Base-by-base conservation (phyloP, 2,797 vertebrate genomes). In the Nannoperca australis region DNA sequence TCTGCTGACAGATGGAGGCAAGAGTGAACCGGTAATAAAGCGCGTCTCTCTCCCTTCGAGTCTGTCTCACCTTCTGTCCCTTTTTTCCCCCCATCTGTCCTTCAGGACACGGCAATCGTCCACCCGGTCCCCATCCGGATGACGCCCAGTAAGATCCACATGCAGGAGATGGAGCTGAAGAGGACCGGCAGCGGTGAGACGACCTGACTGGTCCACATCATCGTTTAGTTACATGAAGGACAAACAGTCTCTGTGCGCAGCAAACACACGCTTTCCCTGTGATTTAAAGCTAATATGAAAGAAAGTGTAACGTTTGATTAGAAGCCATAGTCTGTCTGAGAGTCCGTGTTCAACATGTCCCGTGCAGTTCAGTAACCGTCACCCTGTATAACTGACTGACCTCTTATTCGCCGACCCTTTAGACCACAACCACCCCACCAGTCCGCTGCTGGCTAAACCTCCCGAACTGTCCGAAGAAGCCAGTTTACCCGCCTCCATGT, bases 161-260 rank as follows among this genome's bases (percentile, higher is more conserved):
- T 99, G 98, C 98, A 99, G 94, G 98, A 99, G 93, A 99, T 99
- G 98, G 98, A 99, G 85, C 96, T 99, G 76, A 99, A 99, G 92
- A 97, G 98, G 89, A 97, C 97, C 30, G 95, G 96, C 95, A 99
- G 96, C 30, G 98, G 98, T 99, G 94, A 96, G 78, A 64, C 13
- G 9, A 63, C 36, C 44, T 73, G 44, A 11, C 24, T 9, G 10
- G 7, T 62, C 14, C 7, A 36, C 18, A 38, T 38, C 14, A 34
- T 36, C 15, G 13, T 40, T 59, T 34, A 27, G 24, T 27, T 1
- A 22, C 7, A 22, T 40, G 4, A 2, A 15, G 6, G 30, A 18
- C 24, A 17, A 20, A 47, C 47, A 8, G n/a, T 55, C 30, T 61
- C 6, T 65, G 17, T 61, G n/a, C 50, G 15, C 44, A 76, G 58